Percentiles rank a stretch among this genome's conserved stretches.
Evolutionary conservation across 2,888 invertebrate genomes (phyloP).

Genomic region (Drosophila cognata): DNA sequence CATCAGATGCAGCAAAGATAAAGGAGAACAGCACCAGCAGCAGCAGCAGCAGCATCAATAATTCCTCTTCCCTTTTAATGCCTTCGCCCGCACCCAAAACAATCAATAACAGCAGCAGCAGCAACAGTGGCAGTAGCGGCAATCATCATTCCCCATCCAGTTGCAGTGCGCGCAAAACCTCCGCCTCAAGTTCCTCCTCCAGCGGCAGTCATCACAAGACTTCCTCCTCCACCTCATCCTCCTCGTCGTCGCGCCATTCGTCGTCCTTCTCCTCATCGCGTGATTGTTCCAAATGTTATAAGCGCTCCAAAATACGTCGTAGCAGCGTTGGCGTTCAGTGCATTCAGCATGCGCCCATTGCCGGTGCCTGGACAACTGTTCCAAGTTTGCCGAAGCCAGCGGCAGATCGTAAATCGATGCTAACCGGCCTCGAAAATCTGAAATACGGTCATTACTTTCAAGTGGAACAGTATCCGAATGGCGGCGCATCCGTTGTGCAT

Average conservation of each 20-base stretch:
- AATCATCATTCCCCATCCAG: slow-evolving; percentile 67
- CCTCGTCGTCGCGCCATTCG: slow-evolving; percentile 69
- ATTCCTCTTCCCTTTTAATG: slow-evolving; percentile 64
- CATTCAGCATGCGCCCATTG: slow-evolving; percentile 67
- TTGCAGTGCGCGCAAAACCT: slow-evolving; percentile 59
- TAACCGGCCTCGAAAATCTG: slow-evolving; percentile 85
- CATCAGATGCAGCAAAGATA: slow-evolving; percentile 21
- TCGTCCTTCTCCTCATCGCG: slow-evolving; percentile 76
- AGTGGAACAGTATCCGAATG: slow-evolving; percentile 97
- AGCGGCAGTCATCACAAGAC: slow-evolving; percentile 55
- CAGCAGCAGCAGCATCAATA: slow-evolving; percentile 30
- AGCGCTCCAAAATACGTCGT: slow-evolving; percentile 89
- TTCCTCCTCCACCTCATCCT: slow-evolving; percentile 51
- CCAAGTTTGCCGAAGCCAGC: slow-evolving; percentile 43
- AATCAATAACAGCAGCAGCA: slow-evolving; percentile 25
- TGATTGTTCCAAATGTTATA: slow-evolving; percentile 89
- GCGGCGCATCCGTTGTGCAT: slow-evolving; percentile 96
- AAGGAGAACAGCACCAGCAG: slow-evolving; percentile 38
- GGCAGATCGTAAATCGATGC: slow-evolving; percentile 55
- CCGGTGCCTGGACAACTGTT: slow-evolving; percentile 61
- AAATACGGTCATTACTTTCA: slow-evolving; percentile 91
- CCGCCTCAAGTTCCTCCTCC: slow-evolving; percentile 55
- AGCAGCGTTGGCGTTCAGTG: slow-evolving; percentile 91
- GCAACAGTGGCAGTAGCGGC: slow-evolving; percentile 40
- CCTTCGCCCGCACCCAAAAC: slow-evolving; percentile 75